phyloP scores from a whole-genome alignment of 2,113 vertebrate genomes.

The Athene noctua region DNA sequence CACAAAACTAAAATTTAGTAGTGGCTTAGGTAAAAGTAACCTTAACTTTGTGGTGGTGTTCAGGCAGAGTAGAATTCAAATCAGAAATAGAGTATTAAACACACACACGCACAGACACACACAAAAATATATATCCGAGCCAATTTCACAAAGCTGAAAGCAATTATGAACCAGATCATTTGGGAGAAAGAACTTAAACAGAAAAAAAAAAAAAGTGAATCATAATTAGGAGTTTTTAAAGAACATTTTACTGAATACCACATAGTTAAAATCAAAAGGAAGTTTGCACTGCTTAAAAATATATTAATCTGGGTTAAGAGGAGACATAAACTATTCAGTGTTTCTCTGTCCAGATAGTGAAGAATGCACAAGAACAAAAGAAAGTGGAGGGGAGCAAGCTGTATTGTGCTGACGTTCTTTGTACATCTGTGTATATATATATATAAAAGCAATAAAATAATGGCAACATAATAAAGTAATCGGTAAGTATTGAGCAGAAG shows the following conservation, averaged over 20 bases:
- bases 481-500: not conserved
- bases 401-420: rapidly evolving
- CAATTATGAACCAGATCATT: constrained; percentile 33
- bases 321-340: not conserved
- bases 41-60: not conserved
- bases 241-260: not conserved
- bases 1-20: not conserved
- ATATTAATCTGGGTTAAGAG: not conserved
- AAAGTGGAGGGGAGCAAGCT: not conserved
- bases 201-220: not conserved
- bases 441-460: not conserved
- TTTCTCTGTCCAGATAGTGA: not conserved
- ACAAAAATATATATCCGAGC: not conserved
- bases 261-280: not conserved
- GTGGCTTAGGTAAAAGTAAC: not conserved
- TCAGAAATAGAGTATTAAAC: not conserved
- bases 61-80: not conserved
- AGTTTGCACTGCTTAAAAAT: not conserved
- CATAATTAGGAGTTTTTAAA: not conserved
- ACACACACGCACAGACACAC: not conserved
- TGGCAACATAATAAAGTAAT: rapidly evolving
- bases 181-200: constrained; percentile 21
- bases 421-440: not conserved
- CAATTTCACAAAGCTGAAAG: constrained; percentile 33
- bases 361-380: not conserved